Evolutionary conservation across 2,797 vertebrate species (phyloP), one percentile per base, ranked within the genome.

Genomic region (Anabacerthia variegaticeps): DNA sequence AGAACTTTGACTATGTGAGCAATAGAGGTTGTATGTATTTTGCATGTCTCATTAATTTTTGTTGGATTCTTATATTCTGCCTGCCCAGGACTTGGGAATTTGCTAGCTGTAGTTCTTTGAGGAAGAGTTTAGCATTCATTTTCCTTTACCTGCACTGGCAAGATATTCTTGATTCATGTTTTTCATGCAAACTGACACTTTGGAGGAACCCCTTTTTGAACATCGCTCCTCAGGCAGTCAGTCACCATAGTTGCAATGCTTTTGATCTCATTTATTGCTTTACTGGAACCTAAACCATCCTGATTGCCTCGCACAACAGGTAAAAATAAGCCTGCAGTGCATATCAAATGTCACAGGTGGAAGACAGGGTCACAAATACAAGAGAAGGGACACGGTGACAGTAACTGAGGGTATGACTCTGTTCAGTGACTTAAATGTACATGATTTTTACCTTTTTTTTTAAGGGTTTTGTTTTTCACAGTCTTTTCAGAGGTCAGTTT

Each of bases 1-100:
- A 96, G 95, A 97, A 93, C 91, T 96, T 88, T 68, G 36, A 52
- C 71, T 72, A 12, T 44, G 26, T 48, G 15, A 52, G 73, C 63
- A 72, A 14, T 9, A 84, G 85, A 85, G 26, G 13, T 37, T 69
- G 20, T 91, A 36, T 80, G 67, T 79, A 44, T 83, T 92, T 74
- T 88, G 66, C 12, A 10, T 81, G 55, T 78, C 48, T 78, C 21
- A 44, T 78, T 37, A 80, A 28, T 55, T 84, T 82, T 89, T 94
- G 49, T 44, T 92, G 92, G 34, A 54, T 79, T 87, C 52, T 89
- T 94, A 16, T 22, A 39, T 68, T 89, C 79, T 88, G 37, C 80
- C 62, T 65, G 75, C 87, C 85, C 61, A 89, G 76, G 78, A 78
- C 51, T 93, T 2, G 11, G 67, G 34, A 66, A 58, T 93, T 63